These are phyloP conservation scores for Pavo muticus DNA, from an alignment of 2,113 vertebrate genomes.

Conservation along the genomic window DNA sequence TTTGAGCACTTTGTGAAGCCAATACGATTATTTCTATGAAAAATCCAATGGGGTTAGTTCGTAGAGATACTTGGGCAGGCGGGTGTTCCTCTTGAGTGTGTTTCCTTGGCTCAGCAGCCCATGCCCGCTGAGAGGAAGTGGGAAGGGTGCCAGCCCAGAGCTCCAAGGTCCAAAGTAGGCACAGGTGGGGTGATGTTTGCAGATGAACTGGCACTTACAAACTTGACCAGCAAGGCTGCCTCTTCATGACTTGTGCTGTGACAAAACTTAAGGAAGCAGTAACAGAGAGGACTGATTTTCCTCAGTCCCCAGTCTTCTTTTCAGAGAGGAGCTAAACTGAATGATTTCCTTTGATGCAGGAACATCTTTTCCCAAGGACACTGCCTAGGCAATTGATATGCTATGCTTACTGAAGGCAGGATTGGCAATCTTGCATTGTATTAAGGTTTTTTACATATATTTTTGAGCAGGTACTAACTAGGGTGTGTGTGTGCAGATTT, in stretches of 20 bases:
- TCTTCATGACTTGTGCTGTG: neutral
- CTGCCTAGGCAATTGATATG: neutral
- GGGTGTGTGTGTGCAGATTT: neutral
- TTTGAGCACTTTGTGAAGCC: neutral
- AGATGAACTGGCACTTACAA: neutral
- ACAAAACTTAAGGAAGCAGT: neutral
- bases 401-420: neutral
- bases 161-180: neutral
- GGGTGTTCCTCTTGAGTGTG: neutral
- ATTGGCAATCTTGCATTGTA: neutral
- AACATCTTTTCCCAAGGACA: neutral
- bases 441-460: neutral
- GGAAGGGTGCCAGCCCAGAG: neutral
- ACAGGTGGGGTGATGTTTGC: neutral
- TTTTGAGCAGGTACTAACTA: neutral
- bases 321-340: neutral
- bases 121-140: neutral
- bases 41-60: neutral
- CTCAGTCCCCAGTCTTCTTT: neutral
- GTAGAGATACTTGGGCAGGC: neutral
- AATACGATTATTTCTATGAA: accelerated
- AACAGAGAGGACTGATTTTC: neutral
- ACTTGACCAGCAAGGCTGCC: neutral
- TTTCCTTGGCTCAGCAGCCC: neutral
- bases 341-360: neutral